Conservation (phyloP, 2,113 vertebrate genomes). For the Toxotes jaculatrix region DNA sequence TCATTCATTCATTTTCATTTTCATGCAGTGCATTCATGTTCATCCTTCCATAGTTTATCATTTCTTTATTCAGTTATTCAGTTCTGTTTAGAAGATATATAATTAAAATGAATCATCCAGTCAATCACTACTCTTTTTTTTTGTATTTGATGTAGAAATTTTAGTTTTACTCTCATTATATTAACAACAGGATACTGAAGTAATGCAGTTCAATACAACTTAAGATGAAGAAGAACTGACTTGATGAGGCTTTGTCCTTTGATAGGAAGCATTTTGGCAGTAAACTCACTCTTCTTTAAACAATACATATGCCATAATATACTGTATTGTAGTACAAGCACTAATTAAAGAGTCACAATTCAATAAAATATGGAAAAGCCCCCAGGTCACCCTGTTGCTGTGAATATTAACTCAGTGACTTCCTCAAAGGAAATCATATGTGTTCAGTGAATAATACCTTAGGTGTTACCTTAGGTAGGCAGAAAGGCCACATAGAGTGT, state of each 20-base stretch:
- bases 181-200: not conserved
- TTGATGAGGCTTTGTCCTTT: not conserved
- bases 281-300: constrained; percentile 5
- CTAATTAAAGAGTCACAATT: constrained; percentile 25
- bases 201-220: not conserved
- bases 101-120: not conserved
- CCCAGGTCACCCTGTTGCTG: constrained; percentile 4
- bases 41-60: not conserved
- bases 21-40: too few relatives aligned
- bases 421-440: constrained; percentile 4
- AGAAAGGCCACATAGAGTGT: not conserved
- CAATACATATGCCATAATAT: not conserved
- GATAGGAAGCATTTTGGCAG: not conserved
- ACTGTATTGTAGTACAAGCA: constrained; percentile 4
- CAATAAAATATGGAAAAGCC: constrained; percentile 25
- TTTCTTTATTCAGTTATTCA: not conserved
- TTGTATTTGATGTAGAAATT: not conserved
- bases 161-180: not conserved
- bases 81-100: not conserved
- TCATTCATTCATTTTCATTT: not conserved
- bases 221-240: not conserved
- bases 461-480: not conserved
- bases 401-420: constrained; percentile 30
- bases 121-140: too few relatives aligned
- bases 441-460: constrained; percentile 9